These are phyloP conservation scores for Caenorhabditis elegans DNA, from an alignment of 1,140 invertebrate genomes.

Conservation along the genomic window DNA sequence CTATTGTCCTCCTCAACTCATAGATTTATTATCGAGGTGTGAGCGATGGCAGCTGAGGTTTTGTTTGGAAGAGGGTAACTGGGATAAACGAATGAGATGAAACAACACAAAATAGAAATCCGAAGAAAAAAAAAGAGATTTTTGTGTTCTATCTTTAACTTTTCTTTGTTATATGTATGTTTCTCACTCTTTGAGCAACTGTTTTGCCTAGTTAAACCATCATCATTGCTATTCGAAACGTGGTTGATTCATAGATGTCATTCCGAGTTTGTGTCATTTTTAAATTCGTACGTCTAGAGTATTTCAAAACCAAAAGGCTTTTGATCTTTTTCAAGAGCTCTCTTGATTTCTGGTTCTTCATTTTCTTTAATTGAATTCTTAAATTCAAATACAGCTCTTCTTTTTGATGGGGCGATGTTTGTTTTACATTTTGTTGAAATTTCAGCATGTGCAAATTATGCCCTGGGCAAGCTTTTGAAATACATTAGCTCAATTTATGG, in stretches of 20 bases:
- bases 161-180: neutral
- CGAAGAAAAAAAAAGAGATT: neutral
- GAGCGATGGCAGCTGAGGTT: neutral
- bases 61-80: neutral
- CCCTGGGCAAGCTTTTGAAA: no score
- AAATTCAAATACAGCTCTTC: no score
- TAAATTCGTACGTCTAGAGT: neutral
- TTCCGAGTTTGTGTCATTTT: slow-evolving; percentile 2
- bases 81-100: neutral
- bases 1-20: neutral
- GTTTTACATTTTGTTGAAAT: no score
- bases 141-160: neutral
- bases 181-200: neutral
- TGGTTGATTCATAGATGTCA: slow-evolving; percentile 1
- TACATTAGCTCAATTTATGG: no score
- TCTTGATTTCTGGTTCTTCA: neutral
- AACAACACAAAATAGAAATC: neutral
- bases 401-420: no score
- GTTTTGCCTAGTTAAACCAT: neutral
- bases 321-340: neutral
- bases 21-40: neutral
- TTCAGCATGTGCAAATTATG: no score
- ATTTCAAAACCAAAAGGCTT: neutral
- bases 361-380: neutral
- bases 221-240: neutral